Evolutionary conservation across 2,888 invertebrate species (phyloP).

Genomic region (Ganaspis brasiliensis): DNA sequence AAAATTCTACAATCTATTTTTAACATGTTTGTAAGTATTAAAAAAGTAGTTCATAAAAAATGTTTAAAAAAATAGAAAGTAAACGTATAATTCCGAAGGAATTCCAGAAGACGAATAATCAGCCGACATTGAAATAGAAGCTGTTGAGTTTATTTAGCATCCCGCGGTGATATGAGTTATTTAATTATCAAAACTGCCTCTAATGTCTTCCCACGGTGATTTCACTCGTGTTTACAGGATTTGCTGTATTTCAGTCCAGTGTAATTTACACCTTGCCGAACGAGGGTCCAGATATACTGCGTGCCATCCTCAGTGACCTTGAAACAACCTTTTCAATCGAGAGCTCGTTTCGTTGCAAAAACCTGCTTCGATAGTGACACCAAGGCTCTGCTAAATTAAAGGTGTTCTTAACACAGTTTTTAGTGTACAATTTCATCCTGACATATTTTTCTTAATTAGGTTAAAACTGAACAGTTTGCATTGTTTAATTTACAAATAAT

Average conservation of each 20-base stretch:
- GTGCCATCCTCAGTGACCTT: background rate
- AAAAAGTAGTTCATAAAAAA: too few species aligned
- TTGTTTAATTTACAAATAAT: too few species aligned
- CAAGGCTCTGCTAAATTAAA: background rate
- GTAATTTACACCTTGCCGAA: slow-evolving; percentile 36
- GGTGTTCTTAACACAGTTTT: background rate
- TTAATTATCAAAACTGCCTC: slow-evolving; percentile 68
- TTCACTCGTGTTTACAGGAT: background rate
- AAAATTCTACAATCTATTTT: too few species aligned
- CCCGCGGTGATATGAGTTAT: slow-evolving; percentile 69
- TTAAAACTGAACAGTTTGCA: too few species aligned
- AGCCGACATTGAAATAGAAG: slow-evolving; percentile 45
- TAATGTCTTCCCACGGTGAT: slow-evolving; percentile 53
- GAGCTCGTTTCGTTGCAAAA: slow-evolving; percentile 15
- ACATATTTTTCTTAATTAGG: background rate
- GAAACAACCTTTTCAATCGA: slow-evolving; percentile 26
- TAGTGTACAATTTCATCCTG: background rate
- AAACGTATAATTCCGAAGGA: too few species aligned
- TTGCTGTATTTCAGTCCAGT: slow-evolving; percentile 16
- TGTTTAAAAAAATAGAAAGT: too few species aligned
- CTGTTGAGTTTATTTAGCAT: slow-evolving; percentile 64
- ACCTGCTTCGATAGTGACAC: background rate
- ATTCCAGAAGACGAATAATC: too few species aligned
- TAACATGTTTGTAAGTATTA: too few species aligned
- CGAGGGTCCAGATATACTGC: slow-evolving; percentile 1